Conservation (phyloP, 1,140 invertebrate genomes). For the Drosophila equinoxialis region DNA sequence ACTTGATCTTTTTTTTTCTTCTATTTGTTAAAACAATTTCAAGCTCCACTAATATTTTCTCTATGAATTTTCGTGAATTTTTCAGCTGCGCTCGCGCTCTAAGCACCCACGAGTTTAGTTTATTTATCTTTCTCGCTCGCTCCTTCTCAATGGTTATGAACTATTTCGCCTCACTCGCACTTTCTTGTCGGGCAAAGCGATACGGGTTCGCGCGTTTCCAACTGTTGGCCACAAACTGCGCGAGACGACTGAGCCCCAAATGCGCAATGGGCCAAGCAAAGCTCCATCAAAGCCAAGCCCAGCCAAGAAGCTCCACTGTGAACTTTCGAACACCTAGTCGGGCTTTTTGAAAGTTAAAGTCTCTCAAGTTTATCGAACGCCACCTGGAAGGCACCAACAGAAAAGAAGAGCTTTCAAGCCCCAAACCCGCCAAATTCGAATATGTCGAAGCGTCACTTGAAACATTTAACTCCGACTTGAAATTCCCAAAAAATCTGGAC, state of each 20-base stretch:
- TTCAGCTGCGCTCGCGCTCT: slow-evolving; percentile 62
- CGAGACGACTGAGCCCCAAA: slow-evolving; percentile 58
- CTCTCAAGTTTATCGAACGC: background rate
- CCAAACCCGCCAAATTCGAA: background rate
- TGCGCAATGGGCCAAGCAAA: slow-evolving; percentile 31
- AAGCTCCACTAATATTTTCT: slow-evolving; percentile 33
- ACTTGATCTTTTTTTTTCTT: slow-evolving; percentile 48
- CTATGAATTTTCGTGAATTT: slow-evolving; percentile 46
- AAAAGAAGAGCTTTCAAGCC: background rate
- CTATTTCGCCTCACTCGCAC: slow-evolving; percentile 28
- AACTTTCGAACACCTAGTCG: slow-evolving; percentile 18
- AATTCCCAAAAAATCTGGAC: too few relatives aligned
- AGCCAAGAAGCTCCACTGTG: background rate
- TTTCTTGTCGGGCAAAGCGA: slow-evolving; percentile 34
- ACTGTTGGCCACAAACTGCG: slow-evolving; percentile 65
- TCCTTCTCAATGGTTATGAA: slow-evolving; percentile 12
- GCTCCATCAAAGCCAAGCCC: slow-evolving; percentile 6
- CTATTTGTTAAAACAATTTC: slow-evolving; percentile 44
- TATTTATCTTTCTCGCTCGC: slow-evolving; percentile 27
- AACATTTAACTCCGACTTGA: background rate
- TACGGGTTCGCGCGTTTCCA: slow-evolving; percentile 43
- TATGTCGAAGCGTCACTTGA: background rate
- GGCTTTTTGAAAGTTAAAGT: background rate
- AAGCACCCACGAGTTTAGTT: slow-evolving; percentile 62
- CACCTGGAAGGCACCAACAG: background rate